Evolutionary conservation across 2,888 invertebrate genomes (phyloP), one percentile per base, ranked within the genome.

Genomic region (Eupithecia insigniata): DNA sequence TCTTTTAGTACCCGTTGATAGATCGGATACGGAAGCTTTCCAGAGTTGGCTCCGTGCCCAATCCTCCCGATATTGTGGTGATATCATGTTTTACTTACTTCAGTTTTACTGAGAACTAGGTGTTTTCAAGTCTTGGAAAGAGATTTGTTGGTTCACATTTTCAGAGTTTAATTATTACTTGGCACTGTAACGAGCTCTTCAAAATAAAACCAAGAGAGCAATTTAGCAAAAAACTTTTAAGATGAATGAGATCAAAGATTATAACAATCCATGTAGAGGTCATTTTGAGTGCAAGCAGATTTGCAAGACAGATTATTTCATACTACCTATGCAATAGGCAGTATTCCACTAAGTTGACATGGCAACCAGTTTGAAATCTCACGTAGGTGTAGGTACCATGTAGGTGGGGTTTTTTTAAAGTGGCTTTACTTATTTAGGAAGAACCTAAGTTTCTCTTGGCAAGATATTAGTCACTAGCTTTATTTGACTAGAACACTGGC

Each of bases 31-130:
- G 58, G 72, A 77, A 74, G 73, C 69, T 26, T 55, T 67, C 66
- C 68, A 71, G 73, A 60, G 62, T 71, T 79, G 78, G 78, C 76
- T 22, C 12, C 1, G 2, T 62, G 76, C 79, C 76, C 73, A 68
- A 51, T 30, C 58, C 34, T 75, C 55, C 69, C 67, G 70, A 74
- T 71, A 30, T 62, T 70, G 22, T 10, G 46, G 71, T 79, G 76
- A 77, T 71, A 69, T 77, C 73, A 77, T 67, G 58, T 67, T 64
- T 51, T 22, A 22, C 3, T 67, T 32, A 28, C 58, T 77, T 76
- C 78, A 79, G 70, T 78, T 75, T 69, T 70, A 61, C 72, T 39
- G 4, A 30, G 60, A 60, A 30, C 2, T 8, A 55, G 1, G 0
- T 60, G 22, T 16, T 30, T 30, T 1, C 3, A 18, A 60, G 26